Evolutionary conservation across 2,113 vertebrate genomes (phyloP), one percentile per base, ranked within the genome.

Genomic region (Propithecus coquereli): DNA sequence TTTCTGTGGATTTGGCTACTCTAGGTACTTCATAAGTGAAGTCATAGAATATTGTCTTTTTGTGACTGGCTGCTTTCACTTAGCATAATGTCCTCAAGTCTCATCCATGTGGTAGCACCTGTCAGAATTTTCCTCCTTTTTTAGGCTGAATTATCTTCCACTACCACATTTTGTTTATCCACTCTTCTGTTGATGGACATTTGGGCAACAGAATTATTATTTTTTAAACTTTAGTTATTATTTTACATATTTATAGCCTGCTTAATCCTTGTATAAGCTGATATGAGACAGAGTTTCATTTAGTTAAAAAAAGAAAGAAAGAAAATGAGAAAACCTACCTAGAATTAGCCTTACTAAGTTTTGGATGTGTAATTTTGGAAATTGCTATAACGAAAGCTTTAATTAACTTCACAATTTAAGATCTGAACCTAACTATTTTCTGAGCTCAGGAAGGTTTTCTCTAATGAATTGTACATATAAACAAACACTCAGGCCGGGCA

Each of bases 341-440:
- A 65, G 50, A 90, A 37, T 93, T 96, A 86, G 32, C 20, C 5
- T 61, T 92, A 66, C 25, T 79, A 68, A 92, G 5, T 66, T 95
- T 94, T 54, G 27, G 45, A 77, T 91, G 43, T 80, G 17, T 92
- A 73, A 30, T 86, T 95, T 86, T 94, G n/a, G 74, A 77, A 92
- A 20, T 87, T 73, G 37, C 8, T 83, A 83, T 74, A 94, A 89
- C 83, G 59, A 65, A 92, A 86, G n/a, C 52, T 68, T 92, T 74
- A 83, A 68, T 87, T 87, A 73, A 73, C 12, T 52, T 90, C n/a
- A 92, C 25, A 73, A 70, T 45, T 68, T 93, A 71, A 88, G 37
- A 71, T 77, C 50, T 50, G 70, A 94, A 61, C 45, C 23, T 71
- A 95, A 85, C 45, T 2, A 77, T 95, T 94, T 95, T 91, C 87